Percentiles rank a stretch among this genome's conserved stretches.
These are phyloP conservation scores for Epinephelus coioides DNA, from an alignment of 2,797 vertebrate genomes.

Conservation along the genomic window DNA sequence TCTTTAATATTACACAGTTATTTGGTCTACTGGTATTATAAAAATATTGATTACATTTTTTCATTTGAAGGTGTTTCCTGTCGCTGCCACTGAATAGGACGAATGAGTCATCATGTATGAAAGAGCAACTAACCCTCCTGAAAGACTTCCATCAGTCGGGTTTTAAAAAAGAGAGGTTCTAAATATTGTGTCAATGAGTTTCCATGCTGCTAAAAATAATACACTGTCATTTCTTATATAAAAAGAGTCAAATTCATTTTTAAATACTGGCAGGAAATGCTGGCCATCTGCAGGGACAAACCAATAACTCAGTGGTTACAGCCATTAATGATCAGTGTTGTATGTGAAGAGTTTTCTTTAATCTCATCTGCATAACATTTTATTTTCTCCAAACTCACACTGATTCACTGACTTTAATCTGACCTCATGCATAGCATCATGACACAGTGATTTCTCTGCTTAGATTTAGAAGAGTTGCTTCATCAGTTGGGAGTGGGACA, in stretches of 20 bases:
- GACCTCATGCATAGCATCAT: neutral
- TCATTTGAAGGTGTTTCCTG: constrained; percentile 3
- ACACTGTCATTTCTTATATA: neutral
- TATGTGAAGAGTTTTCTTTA: neutral
- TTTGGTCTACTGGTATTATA: too few relatives aligned
- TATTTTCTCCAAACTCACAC: too few relatives aligned
- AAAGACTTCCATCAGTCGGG: neutral
- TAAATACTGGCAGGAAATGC: neutral
- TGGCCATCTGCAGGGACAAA: neutral
- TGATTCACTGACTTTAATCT: neutral
- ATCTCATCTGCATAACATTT: neutral
- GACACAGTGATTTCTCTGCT: constrained; percentile 30
- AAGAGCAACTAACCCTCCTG: neutral
- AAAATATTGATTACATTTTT: neutral
- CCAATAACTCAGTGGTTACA: neutral
- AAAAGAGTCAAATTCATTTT: neutral
- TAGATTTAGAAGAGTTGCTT: constrained; percentile 83
- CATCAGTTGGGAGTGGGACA: constrained; percentile 80
- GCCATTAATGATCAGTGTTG: neutral
- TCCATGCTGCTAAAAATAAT: neutral
- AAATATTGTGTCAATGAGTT: neutral
- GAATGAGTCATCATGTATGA: constrained; percentile 10
- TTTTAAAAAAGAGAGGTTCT: neutral
- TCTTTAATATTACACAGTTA: constrained; percentile 2
- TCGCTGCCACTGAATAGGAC: neutral